Percentiles rank a stretch among this genome's conserved stretches.
phyloP scores from a whole-genome alignment of 2,888 invertebrate species.

The Drosophila stalkeri region DNA sequence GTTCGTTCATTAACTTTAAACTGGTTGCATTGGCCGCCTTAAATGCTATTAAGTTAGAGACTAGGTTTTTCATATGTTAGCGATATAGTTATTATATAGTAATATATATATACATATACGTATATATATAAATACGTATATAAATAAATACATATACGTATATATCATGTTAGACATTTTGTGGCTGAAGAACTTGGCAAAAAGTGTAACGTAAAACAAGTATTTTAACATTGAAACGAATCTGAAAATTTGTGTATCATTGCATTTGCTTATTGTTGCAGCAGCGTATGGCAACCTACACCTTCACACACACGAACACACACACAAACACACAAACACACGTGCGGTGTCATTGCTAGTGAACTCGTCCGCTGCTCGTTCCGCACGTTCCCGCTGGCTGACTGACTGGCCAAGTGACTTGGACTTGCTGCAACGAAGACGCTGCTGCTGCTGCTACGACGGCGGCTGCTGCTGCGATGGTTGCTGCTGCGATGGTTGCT shows the following conservation, averaged over 20 bases:
- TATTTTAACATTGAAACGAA: constrained; percentile 31
- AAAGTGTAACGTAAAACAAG: constrained; percentile 11
- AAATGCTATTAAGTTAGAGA: constrained; percentile 1
- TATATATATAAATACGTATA: too few species aligned
- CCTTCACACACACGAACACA: constrained; percentile 47
- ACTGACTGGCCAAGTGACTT: constrained; percentile 75
- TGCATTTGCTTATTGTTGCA: constrained; percentile 31
- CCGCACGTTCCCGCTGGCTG: constrained; percentile 64
- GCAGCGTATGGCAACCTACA: constrained; percentile 70
- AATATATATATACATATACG: background rate
- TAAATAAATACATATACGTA: background rate
- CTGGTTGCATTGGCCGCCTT: constrained; percentile 7
- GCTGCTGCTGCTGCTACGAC: constrained; percentile 36
- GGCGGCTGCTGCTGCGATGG: background rate
- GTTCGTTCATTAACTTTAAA: background rate
- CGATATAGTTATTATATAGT: background rate
- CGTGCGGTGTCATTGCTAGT: constrained; percentile 66
- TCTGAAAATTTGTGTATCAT: constrained; percentile 17
- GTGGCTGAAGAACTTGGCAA: constrained; percentile 26
- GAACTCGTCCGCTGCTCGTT: constrained; percentile 62
- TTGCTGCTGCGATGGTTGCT: background rate
- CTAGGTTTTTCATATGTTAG: background rate
- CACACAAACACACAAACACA: constrained; percentile 1
- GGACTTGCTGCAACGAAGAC: constrained; percentile 72
- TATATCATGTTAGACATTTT: background rate